phyloP scores from a whole-genome alignment of 2,888 invertebrate species.

The Mactromeris polynyma region DNA sequence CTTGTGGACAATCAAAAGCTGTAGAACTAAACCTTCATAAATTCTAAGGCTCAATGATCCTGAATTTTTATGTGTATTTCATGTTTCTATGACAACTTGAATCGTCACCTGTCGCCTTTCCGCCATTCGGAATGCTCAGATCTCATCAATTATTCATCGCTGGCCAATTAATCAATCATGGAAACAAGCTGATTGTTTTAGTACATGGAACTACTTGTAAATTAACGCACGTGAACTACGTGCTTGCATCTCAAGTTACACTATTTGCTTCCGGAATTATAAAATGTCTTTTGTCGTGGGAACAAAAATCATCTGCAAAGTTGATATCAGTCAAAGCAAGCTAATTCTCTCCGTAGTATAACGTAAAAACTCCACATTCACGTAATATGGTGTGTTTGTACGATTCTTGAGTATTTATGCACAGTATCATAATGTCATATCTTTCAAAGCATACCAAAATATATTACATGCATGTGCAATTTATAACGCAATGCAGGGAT shows the following conservation, averaged over 20 bases:
- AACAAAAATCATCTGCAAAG: not conserved
- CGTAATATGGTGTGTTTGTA: no score
- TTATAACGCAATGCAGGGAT: no score
- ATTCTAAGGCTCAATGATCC: not conserved
- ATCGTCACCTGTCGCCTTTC: constrained; percentile 13
- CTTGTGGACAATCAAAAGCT: not conserved
- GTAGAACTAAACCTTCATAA: not conserved
- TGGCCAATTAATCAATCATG: constrained; percentile 19
- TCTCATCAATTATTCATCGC: not conserved
- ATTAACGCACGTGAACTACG: not conserved
- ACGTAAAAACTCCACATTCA: no score
- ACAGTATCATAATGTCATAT: no score
- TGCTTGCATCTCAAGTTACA: not conserved
- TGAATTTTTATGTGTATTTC: not conserved
- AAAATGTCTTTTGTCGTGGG: not conserved
- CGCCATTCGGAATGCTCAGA: not conserved
- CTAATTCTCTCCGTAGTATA: not conserved
- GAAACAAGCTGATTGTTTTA: not conserved
- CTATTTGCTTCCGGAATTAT: not conserved
- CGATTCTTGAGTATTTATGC: no score
- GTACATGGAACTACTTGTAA: not conserved
- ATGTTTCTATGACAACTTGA: constrained; percentile 1
- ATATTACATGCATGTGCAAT: no score
- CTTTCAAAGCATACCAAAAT: no score
- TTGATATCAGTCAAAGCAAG: not conserved